A percentile compares a stretch with the other conserved stretches of the same genome.
Conservation (phyloP, 1,140 invertebrate genomes). For the Drosophila sturtevanti region DNA sequence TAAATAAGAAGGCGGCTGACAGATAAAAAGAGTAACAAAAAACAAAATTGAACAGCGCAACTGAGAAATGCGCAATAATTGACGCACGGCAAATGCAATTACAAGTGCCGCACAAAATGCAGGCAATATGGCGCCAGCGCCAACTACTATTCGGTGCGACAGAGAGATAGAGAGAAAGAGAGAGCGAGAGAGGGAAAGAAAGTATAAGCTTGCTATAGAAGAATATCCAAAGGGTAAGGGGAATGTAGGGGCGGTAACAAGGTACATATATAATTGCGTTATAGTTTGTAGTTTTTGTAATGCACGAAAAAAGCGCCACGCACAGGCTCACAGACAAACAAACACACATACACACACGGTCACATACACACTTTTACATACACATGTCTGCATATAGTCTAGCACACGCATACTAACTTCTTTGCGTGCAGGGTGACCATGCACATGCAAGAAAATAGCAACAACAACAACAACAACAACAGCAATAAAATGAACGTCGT, state of each 20-base stretch:
- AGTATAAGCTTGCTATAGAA: neutral
- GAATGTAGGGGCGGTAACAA: neutral
- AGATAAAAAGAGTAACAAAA: constrained; percentile 63
- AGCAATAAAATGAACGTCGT: neutral
- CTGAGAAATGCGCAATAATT: constrained; percentile 78
- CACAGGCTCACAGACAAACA: constrained; percentile 43
- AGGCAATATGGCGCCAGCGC: constrained; percentile 35
- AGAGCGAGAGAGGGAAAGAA: neutral
- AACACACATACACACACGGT: constrained; percentile 13
- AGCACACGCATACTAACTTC: neutral
- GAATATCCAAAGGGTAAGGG: neutral
- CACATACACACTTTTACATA: constrained; percentile 10
- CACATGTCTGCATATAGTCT: neutral
- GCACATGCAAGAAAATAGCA: constrained; percentile 2
- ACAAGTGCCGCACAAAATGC: constrained; percentile 30
- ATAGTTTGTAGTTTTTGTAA: constrained; percentile 73
- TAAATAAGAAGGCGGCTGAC: constrained; percentile 76
- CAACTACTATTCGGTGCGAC: neutral
- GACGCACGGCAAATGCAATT: constrained; percentile 79
- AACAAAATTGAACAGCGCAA: constrained; percentile 67
- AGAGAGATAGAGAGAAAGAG: neutral
- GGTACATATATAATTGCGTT: constrained; percentile 78
- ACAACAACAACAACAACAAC: neutral
- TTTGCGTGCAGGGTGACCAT: constrained; percentile 59
- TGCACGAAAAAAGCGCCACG: constrained; percentile 61